Evolutionary conservation across 2,797 vertebrate genomes (phyloP), one percentile per base, ranked within the genome.

Genomic region (Pagetopsis macropterus): DNA sequence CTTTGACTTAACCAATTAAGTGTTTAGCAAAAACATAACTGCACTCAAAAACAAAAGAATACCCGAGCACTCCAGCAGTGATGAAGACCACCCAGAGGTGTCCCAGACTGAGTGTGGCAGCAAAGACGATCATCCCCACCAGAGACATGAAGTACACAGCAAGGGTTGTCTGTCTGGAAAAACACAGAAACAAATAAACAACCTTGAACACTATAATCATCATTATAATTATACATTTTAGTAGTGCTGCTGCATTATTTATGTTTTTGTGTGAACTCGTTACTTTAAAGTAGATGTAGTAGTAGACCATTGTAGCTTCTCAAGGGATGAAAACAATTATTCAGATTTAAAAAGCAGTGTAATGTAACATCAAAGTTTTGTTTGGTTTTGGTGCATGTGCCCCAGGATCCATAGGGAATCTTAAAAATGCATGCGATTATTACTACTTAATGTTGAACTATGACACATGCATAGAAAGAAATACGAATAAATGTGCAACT

Each of bases 51-150:
- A 60, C 49, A 21, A 17, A 65, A 52, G 11, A 48, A n/a, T 93
- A 93, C 91, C 92, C 92, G 0, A 93, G 86, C 0, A 75, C 16
- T 44, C 96, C 98, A 27, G 97, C 95, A 0, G 97, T 98, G 90
- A 99, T 73, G 81, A 99, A 99, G 66, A 99, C 96, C 23, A 98
- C 88, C 98, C 98, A 99, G n/a, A 99, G 94, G 84, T 93, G 82
- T 11, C 90, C 93, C 41, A 96, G 86, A 62, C 33, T 86, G 84
- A 99, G 93, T 13, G 96, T 99, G 45, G 96, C 93, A 0, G 97
- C 92, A 44, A 95, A 99, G 45, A 94, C 76, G 8, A 97, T 82
- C 97, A 99, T 97, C 84, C 97, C 98, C 73, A 96, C 91, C 84
- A 99, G 86, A 41, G 98, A 94, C 95, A 99, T 95, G 82, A 95